A percentile compares a stretch with the other conserved stretches of the same genome.
phyloP scores from a whole-genome alignment of 1,140 invertebrate species.

The Parasteatoda tepidariorum region DNA sequence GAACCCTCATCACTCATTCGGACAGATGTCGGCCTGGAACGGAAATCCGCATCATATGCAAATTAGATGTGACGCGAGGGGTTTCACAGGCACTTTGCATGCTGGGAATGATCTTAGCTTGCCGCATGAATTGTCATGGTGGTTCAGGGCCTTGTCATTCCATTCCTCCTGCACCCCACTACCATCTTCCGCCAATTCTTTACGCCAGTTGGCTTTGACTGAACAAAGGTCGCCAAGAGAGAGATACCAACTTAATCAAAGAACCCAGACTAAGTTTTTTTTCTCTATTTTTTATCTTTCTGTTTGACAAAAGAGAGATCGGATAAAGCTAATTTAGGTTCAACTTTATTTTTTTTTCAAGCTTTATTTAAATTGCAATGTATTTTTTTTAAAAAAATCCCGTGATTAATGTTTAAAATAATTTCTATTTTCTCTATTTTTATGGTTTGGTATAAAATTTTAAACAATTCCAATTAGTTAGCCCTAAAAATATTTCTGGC shows the following conservation, averaged over 20 bases:
- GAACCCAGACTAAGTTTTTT: too few species aligned
- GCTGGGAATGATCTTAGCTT: conserved; percentile 19
- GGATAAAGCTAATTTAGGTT: too few species aligned
- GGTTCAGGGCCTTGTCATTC: conserved; percentile 9
- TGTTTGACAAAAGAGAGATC: too few species aligned
- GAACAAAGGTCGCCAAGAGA: conserved; percentile 2
- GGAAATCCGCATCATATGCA: conserved; percentile 58
- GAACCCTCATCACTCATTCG: conserved; percentile 46
- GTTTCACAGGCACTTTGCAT: conserved; percentile 15
- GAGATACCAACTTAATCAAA: background rate
- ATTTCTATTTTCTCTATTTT: too few species aligned
- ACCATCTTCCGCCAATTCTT: conserved; percentile 21
- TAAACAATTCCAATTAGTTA: too few species aligned
- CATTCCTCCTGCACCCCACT: background rate
- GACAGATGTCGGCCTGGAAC: conserved; percentile 48
- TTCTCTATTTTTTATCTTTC: too few species aligned
- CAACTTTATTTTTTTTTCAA: too few species aligned
- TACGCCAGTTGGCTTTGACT: background rate
- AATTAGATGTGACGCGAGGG: conserved; percentile 49
- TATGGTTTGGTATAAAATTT: too few species aligned
- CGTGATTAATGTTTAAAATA: too few species aligned
- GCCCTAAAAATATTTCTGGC: too few species aligned
- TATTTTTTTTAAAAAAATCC: too few species aligned
- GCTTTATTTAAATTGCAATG: too few species aligned
- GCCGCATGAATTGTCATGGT: conserved; percentile 6